These are phyloP conservation scores for Centropristis striata DNA, from an alignment of 2,113 vertebrate genomes.

Conservation along the genomic window DNA sequence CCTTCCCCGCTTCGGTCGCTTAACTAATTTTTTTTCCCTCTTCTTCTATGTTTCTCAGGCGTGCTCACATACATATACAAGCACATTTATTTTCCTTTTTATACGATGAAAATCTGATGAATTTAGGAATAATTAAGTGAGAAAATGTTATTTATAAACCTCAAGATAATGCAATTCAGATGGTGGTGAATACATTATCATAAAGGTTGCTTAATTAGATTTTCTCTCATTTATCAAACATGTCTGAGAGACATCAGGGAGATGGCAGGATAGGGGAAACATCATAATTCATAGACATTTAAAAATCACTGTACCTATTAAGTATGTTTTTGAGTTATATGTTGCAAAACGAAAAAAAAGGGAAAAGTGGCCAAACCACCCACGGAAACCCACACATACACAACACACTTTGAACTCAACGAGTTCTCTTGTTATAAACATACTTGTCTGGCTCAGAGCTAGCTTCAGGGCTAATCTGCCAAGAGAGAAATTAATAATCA, in stretches of 20 bases:
- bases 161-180: conserved; percentile 43
- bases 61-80: not conserved
- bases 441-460: conserved; percentile 30
- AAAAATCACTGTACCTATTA: not conserved
- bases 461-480: conserved; percentile 57
- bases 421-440: conserved; percentile 1
- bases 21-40: not conserved
- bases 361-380: not conserved
- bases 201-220: conserved; percentile 58
- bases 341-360: not conserved
- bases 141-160: conserved; percentile 35
- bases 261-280: conserved; percentile 32
- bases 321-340: not conserved
- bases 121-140: conserved; percentile 37
- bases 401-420: not conserved
- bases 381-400: not conserved
- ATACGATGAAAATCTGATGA: conserved; percentile 25
- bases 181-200: conserved; percentile 67
- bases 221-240: conserved; percentile 63
- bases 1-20: not conserved
- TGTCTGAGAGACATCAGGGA: conserved; percentile 13
- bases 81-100: not conserved
- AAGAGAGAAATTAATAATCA: conserved; percentile 70
- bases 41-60: conserved; percentile 7
- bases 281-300: not conserved